Percentiles rank a stretch among this genome's conserved stretches.
Evolutionary conservation across 2,888 invertebrate genomes (phyloP).

Genomic region (Acanthoscelides obtectus): DNA sequence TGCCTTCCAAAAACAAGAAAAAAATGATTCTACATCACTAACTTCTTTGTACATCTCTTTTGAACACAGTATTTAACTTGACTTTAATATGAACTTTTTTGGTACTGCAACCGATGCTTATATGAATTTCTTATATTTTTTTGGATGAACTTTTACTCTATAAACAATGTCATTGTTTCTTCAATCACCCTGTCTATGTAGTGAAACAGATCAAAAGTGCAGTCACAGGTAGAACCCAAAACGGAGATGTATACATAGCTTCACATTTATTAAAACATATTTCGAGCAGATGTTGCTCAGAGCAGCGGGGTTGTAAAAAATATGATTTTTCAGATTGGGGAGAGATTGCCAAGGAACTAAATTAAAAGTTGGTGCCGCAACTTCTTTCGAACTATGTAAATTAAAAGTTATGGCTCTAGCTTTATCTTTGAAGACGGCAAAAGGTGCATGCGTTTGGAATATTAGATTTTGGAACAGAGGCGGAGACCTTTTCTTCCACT

Average conservation of each 20-base stretch:
- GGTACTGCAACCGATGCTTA: too few species aligned
- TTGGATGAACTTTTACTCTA: too few species aligned
- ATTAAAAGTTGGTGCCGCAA: conserved; percentile 32
- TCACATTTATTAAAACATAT: conserved; percentile 37
- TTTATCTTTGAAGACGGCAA: conserved; percentile 16
- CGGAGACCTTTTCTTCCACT: not conserved
- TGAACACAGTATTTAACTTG: too few species aligned
- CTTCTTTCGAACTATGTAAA: conserved; percentile 30
- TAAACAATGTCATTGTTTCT: too few species aligned
- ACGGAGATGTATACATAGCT: not conserved
- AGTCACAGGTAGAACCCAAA: not conserved
- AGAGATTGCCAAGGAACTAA: conserved; percentile 31
- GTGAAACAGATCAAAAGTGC: not conserved
- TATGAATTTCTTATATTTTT: too few species aligned
- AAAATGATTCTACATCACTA: too few species aligned
- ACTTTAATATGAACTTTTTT: too few species aligned
- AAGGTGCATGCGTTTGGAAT: conserved; percentile 21
- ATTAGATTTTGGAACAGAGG: conserved; percentile 17
- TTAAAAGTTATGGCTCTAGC: conserved; percentile 25
- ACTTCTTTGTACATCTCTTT: too few species aligned
- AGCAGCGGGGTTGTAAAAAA: conserved; percentile 30
- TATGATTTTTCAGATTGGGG: conserved; percentile 30
- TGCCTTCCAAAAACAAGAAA: too few species aligned
- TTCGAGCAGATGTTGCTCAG: conserved; percentile 37
- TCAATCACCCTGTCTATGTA: not conserved